Conservation (phyloP, 1,140 invertebrate species). For the Plutomurus gul region DNA sequence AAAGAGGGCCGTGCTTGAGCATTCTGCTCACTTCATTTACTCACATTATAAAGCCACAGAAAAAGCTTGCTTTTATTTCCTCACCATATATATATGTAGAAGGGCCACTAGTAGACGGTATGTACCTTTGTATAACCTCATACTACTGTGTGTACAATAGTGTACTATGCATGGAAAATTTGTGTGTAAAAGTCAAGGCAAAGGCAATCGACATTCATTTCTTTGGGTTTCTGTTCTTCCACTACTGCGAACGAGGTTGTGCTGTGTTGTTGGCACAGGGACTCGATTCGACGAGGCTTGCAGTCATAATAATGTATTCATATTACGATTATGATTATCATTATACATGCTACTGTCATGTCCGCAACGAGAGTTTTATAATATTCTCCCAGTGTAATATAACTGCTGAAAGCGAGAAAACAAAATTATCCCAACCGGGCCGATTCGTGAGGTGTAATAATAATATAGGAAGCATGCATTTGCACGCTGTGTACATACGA, state of each 20-base stretch:
- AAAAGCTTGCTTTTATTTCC: constrained; percentile 12
- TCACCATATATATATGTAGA: too few species aligned
- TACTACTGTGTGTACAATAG: too few species aligned
- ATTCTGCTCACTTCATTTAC: constrained; percentile 28
- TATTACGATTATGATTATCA: constrained; percentile 26
- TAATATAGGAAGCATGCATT: constrained; percentile 28
- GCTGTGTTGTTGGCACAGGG: background rate
- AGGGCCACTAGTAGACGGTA: too few species aligned
- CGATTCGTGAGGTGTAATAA: constrained; percentile 48
- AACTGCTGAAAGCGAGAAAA: background rate
- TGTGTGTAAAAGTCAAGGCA: constrained; percentile 16
- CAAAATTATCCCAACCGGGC: constrained; percentile 38
- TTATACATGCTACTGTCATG: constrained; percentile 21
- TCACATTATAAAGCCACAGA: constrained; percentile 22
- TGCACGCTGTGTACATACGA: background rate
- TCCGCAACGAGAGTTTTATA: background rate
- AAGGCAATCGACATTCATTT: constrained; percentile 23
- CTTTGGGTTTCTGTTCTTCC: background rate
- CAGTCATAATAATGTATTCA: constrained; percentile 25
- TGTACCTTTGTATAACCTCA: too few species aligned
- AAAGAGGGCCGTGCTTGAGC: constrained; percentile 10
- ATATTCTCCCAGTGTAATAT: background rate
- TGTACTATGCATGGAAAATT: too few species aligned
- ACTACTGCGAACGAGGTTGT: background rate
- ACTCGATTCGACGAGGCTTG: background rate